Base-by-base conservation (phyloP, 2,797 vertebrate species). In the Lagocephalus sceleratus region DNA sequence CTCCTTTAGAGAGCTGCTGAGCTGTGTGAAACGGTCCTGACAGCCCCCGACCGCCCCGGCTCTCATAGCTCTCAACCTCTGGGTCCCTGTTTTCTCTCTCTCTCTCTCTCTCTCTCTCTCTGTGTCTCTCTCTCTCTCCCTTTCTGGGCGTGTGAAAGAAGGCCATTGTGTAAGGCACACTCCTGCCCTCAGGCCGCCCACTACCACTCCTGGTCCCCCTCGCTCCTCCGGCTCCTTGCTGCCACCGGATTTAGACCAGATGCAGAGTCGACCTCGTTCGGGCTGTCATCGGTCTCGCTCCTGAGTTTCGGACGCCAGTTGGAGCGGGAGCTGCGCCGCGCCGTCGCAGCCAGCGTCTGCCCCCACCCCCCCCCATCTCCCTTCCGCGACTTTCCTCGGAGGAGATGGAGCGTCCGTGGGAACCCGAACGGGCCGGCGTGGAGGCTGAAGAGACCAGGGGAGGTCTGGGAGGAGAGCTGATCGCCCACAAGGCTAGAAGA, bases 81-180 rank as follows among this genome's bases (percentile, higher is more conserved):
- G 39, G 32, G 15, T 40, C 39, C n/a, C 39, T n/a, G 16, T 17
- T 9, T 42, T 42, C 16, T n/a, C 16, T n/a, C 40, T 17, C 40
- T 42, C 16, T 40, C n/a, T 42, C 40, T 42, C 10, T 20, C 7
- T 43, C 9, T 43, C 4, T 44, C 42, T 20, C 17, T 44, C 12
- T 64, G 66, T 76, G 42, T 0, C 60, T 66, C 15, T 42, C 40
- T 48, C 67, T 73, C 70, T 16, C 68, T 57, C 49, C 56, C 79
- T 86, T 63, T 80, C 71, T 84, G 82, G 77, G 75, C 41, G 66
- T 75, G 22, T 95, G 92, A 95, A 93, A 92, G 87, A 85, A 47
- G 71, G 77, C 90, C 89, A 91, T 96, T 97, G 94, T 98, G 86
- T 32, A 47, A 91, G 91, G 86, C 93, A 90, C 95, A 90, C 92